A percentile compares a stretch with the other conserved stretches of the same genome.
Evolutionary conservation across 2,113 vertebrate species (phyloP).

Genomic region (Malurus cyaneus): DNA sequence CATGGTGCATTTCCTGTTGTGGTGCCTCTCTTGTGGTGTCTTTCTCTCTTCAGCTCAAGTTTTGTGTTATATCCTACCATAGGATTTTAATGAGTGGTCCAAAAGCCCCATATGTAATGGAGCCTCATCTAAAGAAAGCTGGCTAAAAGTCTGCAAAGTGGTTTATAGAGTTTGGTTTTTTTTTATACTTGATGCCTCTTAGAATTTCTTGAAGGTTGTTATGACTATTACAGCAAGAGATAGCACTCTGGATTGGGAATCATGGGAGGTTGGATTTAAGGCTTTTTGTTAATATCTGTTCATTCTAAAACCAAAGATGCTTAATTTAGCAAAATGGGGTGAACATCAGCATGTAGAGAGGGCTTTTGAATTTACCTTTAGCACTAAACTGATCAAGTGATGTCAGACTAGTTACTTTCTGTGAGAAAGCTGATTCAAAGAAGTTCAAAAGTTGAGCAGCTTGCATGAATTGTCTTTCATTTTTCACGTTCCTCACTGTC

Average conservation of each 20-base stretch:
- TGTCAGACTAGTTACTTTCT: neutral
- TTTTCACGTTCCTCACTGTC: neutral
- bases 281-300: neutral
- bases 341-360: neutral
- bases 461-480: neutral
- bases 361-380: neutral
- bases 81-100: neutral
- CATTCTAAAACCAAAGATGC: neutral
- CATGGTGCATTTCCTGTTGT: accelerated
- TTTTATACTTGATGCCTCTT: neutral
- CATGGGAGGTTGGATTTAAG: neutral
- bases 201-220: neutral
- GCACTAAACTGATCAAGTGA: neutral
- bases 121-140: neutral
- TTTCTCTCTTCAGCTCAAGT: neutral
- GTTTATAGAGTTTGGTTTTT: neutral
- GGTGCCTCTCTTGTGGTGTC: neutral
- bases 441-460: neutral
- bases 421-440: neutral
- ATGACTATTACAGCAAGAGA: neutral
- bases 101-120: neutral
- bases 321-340: neutral
- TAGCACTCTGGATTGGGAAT: neutral
- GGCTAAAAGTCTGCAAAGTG: neutral
- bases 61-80: neutral